A percentile compares a stretch with the other conserved stretches of the same genome.
Evolutionary conservation across 2,888 invertebrate genomes (phyloP).

Genomic region (Eulithis prunata): DNA sequence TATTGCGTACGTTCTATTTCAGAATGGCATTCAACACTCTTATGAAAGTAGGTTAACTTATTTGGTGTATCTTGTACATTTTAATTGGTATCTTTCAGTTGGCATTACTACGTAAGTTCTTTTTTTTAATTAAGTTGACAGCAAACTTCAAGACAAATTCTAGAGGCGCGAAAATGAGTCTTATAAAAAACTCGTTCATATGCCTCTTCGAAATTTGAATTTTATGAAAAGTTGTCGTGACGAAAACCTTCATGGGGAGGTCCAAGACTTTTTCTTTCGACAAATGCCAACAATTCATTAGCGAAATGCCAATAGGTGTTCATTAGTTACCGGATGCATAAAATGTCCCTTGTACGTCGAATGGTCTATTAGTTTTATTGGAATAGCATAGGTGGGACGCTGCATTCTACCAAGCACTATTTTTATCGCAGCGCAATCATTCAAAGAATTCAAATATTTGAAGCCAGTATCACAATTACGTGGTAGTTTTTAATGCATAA

Average conservation of each 20-base stretch:
- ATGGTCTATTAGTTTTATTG: conserved; percentile 2
- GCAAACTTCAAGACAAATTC: neutral
- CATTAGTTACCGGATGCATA: conserved; percentile 6
- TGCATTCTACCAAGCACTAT: neutral
- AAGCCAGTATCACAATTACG: too few relatives aligned
- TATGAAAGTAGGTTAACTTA: conserved; percentile 30
- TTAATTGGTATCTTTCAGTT: conserved; percentile 18
- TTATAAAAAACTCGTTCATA: neutral
- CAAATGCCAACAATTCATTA: neutral
- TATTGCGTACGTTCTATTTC: conserved; percentile 27
- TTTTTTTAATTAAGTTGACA: neutral
- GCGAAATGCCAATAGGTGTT: conserved; percentile 2
- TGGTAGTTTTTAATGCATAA: too few relatives aligned
- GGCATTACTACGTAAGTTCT: neutral
- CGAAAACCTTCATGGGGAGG: too few relatives aligned
- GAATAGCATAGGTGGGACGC: neutral
- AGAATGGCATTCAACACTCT: conserved; percentile 20
- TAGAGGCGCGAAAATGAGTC: neutral
- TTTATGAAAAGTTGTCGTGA: neutral
- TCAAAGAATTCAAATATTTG: too few relatives aligned
- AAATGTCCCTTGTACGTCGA: conserved; percentile 1
- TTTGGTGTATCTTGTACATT: conserved; percentile 20
- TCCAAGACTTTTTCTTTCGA: neutral
- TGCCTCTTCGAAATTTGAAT: neutral
- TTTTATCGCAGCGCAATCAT: neutral